A percentile compares a stretch with the other conserved stretches of the same genome.
phyloP scores from a whole-genome alignment of 2,113 vertebrate genomes.

The Rissa tridactyla region DNA sequence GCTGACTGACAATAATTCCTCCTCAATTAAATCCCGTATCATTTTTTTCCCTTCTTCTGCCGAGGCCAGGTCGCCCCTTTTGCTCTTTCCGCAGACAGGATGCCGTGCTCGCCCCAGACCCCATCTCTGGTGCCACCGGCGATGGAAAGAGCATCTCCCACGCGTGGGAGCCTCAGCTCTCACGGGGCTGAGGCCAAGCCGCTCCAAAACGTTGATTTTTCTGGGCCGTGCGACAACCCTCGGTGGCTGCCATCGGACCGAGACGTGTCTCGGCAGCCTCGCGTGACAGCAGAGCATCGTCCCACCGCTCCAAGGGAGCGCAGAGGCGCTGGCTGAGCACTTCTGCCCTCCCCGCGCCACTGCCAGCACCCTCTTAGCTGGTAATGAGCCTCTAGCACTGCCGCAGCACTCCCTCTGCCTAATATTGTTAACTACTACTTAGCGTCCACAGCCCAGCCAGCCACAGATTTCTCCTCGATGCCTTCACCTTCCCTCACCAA shows the following conservation, averaged over 20 bases:
- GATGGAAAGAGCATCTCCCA: not conserved
- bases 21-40: not conserved
- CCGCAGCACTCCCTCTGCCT: not conserved
- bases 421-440: rapidly evolving
- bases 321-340: not conserved
- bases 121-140: not conserved
- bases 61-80: not conserved
- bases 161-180: rapidly evolving
- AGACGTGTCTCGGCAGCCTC: not conserved
- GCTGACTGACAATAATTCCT: not conserved
- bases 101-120: rapidly evolving
- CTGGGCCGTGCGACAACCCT: rapidly evolving
- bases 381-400: not conserved
- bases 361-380: not conserved
- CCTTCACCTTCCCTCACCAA: not conserved
- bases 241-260: rapidly evolving
- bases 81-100: not conserved
- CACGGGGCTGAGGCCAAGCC: not conserved
- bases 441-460: not conserved
- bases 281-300: not conserved
- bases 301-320: not conserved
- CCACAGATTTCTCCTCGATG: not conserved
- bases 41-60: not conserved
- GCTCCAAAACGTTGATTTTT: not conserved
- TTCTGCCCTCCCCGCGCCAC: not conserved